Base-by-base conservation (phyloP, 2,888 invertebrate species). In the Ichneumoninae sp. region DNA sequence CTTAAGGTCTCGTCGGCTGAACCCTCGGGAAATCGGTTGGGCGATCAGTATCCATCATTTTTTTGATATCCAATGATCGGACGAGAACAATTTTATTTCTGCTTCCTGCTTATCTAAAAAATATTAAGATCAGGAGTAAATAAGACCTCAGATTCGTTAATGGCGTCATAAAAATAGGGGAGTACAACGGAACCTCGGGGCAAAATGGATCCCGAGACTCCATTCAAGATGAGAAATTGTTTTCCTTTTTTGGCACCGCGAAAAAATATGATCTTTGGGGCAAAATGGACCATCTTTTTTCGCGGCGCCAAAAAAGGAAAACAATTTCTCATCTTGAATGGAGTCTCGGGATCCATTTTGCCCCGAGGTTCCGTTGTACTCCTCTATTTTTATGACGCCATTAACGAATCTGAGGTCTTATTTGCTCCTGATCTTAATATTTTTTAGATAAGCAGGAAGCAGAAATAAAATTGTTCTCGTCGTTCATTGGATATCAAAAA, bases 1-100 rank as follows among this genome's bases (percentile, higher is more conserved):
- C 72, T 78, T 54, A 69, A 68, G 82, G 36, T 60, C 77, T 62
- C 74, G 82, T 74, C 74, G 72, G 68, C 66, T 69, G 72, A 68
- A n/a, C 47, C 62, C 68, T 54, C 77, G 82, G 22, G 33, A 71
- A 77, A 33, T 30, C 71, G 54, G 66, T 47, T 66, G 71, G 22
- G 16, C 62, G 62, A 62, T 19, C 19, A 19, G 19, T 6, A 33
- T 33, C 6, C 33, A 6, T 6, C 7, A 33, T 33, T 33, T 33
- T 33, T 7, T 33, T 33, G 0, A 33, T 33, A 33, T 33, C 6
- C 33, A 33, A 6, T 6, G 33, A 33, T 33, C 6, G 33, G 33
- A 6, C 33, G 33, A 33, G 33, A 6, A 33, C 33, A 33, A 33
- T 33, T 33, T 33, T 10, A 10, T 10, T 40, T 40, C 40, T 40